phyloP scores from a whole-genome alignment of 2,113 vertebrate species.

The Eptesicus fuscus region DNA sequence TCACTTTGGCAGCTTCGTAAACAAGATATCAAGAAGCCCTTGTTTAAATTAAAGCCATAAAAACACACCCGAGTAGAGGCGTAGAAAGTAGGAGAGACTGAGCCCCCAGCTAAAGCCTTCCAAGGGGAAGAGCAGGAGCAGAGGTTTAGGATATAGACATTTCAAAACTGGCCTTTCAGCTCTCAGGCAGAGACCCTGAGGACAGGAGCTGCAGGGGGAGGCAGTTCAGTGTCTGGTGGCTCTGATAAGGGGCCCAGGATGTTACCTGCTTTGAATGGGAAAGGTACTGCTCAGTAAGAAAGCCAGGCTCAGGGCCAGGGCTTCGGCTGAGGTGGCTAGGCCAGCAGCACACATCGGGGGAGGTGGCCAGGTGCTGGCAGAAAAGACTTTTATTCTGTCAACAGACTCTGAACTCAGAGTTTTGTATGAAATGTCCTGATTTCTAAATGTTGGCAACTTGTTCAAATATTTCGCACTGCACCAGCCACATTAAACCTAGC shows the following conservation, averaged over 20 bases:
- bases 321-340: too few species aligned
- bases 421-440: background rate
- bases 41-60: constrained; percentile 85
- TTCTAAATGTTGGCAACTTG: background rate
- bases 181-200: background rate
- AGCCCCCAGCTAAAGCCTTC: background rate
- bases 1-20: constrained; percentile 91
- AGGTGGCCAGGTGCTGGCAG: background rate
- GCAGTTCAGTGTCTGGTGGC: background rate
- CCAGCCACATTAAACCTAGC: background rate
- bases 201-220: background rate
- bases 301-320: background rate
- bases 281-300: background rate
- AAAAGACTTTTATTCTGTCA: background rate
- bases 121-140: background rate
- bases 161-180: background rate
- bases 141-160: background rate
- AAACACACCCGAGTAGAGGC: constrained; percentile 54
- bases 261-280: background rate
- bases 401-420: background rate
- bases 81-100: background rate
- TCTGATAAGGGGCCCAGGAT: too few species aligned
- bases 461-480: background rate
- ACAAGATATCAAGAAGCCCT: constrained; percentile 87
- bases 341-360: rapidly evolving